Conservation (phyloP, 2,888 invertebrate species). For the Cheilosia variabilis region DNA sequence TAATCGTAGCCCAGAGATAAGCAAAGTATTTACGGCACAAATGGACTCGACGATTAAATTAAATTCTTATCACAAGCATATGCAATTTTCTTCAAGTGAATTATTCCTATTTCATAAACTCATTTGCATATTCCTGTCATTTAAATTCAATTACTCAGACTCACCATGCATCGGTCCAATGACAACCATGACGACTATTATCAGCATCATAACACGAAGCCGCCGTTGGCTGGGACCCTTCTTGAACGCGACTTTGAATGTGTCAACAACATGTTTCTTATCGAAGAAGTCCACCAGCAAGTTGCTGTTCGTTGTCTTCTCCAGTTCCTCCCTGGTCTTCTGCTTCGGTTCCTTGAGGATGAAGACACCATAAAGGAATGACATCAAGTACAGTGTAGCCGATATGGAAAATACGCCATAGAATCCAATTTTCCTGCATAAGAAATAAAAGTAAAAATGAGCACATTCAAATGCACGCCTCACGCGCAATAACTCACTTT, state of each 20-base stretch:
- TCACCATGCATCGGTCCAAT: conserved; percentile 94
- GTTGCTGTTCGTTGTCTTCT: conserved; percentile 78
- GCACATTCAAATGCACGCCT: background rate
- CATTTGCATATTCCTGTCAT: background rate
- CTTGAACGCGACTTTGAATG: conserved; percentile 92
- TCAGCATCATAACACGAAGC: conserved; percentile 90
- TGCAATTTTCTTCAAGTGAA: background rate
- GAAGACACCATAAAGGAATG: conserved; percentile 90
- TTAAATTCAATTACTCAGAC: conserved; percentile 84
- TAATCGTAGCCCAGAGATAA: background rate
- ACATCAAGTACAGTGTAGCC: conserved; percentile 89
- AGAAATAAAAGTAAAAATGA: background rate
- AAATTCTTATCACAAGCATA: background rate
- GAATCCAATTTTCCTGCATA: conserved; percentile 87
- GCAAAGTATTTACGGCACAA: background rate
- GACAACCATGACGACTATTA: conserved; percentile 92
- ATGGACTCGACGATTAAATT: background rate
- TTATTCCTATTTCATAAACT: background rate
- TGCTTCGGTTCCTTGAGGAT: conserved; percentile 87
- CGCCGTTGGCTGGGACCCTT: conserved; percentile 89
- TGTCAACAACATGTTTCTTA: conserved; percentile 89
- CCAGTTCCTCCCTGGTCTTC: conserved; percentile 78
- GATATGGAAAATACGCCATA: conserved; percentile 93
- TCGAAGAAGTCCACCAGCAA: conserved; percentile 88
- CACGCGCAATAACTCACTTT: conserved; percentile 80